Percentiles rank a stretch among this genome's conserved stretches.
These are phyloP conservation scores for Platerodrilus igneus DNA, from an alignment of 2,888 invertebrate genomes.

Conservation along the genomic window DNA sequence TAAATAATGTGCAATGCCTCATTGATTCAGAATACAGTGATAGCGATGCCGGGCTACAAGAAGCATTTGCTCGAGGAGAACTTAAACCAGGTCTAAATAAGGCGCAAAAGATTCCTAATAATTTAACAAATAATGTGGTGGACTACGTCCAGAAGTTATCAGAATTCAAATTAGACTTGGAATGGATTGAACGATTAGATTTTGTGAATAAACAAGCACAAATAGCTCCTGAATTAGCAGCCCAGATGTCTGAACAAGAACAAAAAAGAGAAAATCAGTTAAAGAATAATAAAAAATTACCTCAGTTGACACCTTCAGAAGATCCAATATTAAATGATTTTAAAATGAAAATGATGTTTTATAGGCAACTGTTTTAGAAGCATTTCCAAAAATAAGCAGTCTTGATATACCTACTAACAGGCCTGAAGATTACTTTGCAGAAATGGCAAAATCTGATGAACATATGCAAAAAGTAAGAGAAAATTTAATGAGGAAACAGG, in stretches of 20 bases:
- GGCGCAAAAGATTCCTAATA: conserved; percentile 55
- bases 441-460: conserved; percentile 96
- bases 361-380: conserved; percentile 80
- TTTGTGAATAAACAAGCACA: conserved; percentile 72
- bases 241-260: conserved; percentile 72
- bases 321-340: conserved; percentile 88
- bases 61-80: conserved; percentile 79
- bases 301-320: conserved; percentile 58
- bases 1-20: not conserved
- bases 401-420: conserved; percentile 72
- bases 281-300: conserved; percentile 66
- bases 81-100: conserved; percentile 83
- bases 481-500: conserved; percentile 78
- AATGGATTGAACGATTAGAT: conserved; percentile 86
- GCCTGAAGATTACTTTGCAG: conserved; percentile 96
- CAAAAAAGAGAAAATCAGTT: conserved; percentile 61
- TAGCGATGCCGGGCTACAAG: conserved; percentile 59
- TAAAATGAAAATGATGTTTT: conserved; percentile 81
- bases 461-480: conserved; percentile 96
- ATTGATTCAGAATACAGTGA: conserved; percentile 38
- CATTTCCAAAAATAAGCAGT: conserved; percentile 70
- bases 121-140: conserved; percentile 69
- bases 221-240: conserved; percentile 76
- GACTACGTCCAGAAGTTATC: conserved; percentile 66
- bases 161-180: conserved; percentile 66